These are phyloP conservation scores for Rhodeus uyekii DNA, from an alignment of 2,797 vertebrate species.

Conservation along the genomic window DNA sequence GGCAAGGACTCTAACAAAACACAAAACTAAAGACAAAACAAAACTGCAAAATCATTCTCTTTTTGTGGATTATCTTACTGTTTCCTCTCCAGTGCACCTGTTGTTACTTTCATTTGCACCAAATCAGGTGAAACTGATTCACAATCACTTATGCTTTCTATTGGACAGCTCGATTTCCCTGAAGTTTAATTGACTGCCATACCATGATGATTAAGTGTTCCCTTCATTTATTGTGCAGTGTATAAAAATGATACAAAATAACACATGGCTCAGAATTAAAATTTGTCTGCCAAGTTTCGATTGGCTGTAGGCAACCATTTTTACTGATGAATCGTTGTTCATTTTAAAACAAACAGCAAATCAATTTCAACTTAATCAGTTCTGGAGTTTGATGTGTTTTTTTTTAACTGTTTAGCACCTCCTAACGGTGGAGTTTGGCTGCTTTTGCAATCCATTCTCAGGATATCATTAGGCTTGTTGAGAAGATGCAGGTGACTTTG, in stretches of 20 bases:
- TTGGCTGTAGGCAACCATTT: not conserved
- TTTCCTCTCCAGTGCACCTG: too few species aligned
- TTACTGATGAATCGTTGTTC: not conserved
- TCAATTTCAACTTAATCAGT: not conserved
- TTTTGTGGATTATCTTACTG: too few species aligned
- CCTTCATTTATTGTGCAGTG: too few species aligned
- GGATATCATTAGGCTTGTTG: not conserved
- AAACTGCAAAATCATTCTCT: too few species aligned
- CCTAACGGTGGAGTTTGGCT: not conserved
- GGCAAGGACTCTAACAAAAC: too few species aligned
- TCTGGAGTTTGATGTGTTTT: not conserved
- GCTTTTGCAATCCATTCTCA: not conserved
- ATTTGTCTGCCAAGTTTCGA: not conserved
- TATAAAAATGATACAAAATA: not conserved
- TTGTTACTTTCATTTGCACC: too few species aligned
- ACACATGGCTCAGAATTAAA: not conserved
- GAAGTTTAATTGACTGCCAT: too few species aligned
- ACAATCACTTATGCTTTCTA: too few species aligned
- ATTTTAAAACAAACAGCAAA: not conserved
- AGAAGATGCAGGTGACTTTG: not conserved
- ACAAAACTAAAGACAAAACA: too few species aligned
- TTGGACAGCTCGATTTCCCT: too few species aligned
- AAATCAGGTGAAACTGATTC: too few species aligned
- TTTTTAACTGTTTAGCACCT: not conserved
- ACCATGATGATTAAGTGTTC: too few species aligned